These are phyloP conservation scores for Triplophysa dalaica DNA, from an alignment of 2,113 vertebrate species.

Conservation along the genomic window DNA sequence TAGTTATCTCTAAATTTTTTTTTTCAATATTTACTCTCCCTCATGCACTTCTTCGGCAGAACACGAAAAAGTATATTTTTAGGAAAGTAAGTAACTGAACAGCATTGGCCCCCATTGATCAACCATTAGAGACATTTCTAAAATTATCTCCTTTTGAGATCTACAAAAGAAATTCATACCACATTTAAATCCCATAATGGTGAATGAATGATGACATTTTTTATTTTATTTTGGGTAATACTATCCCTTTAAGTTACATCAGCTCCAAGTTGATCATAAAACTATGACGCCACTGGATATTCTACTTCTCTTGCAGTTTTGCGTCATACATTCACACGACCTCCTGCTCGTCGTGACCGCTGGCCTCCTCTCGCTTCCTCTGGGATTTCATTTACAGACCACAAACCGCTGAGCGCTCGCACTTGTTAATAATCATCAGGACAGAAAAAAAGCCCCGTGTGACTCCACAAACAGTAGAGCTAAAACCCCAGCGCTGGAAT, in stretches of 20 bases:
- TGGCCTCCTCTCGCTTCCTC: neutral
- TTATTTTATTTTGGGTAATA: no score
- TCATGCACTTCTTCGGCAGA: no score
- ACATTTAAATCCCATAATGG: no score
- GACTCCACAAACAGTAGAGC: constrained; percentile 62
- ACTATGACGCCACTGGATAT: neutral
- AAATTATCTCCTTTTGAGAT: no score
- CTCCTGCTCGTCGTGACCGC: neutral
- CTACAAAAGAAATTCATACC: no score
- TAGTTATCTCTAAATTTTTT: no score
- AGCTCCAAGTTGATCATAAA: neutral
- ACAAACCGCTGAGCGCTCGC: constrained; percentile 55
- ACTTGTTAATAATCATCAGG: constrained; percentile 63
- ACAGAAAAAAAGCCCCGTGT: constrained; percentile 66
- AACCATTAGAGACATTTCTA: no score
- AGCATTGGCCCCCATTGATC: no score
- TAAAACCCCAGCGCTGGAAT: constrained; percentile 66
- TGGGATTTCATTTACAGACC: constrained; percentile 32
- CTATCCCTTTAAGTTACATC: neutral
- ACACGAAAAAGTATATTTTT: no score
- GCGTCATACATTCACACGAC: neutral
- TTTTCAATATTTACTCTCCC: no score
- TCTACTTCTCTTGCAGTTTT: neutral
- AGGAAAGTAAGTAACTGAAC: no score
- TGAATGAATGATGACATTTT: no score